Evolutionary conservation across 2,797 vertebrate genomes (phyloP).

Genomic region (Tragopan temminckii): DNA sequence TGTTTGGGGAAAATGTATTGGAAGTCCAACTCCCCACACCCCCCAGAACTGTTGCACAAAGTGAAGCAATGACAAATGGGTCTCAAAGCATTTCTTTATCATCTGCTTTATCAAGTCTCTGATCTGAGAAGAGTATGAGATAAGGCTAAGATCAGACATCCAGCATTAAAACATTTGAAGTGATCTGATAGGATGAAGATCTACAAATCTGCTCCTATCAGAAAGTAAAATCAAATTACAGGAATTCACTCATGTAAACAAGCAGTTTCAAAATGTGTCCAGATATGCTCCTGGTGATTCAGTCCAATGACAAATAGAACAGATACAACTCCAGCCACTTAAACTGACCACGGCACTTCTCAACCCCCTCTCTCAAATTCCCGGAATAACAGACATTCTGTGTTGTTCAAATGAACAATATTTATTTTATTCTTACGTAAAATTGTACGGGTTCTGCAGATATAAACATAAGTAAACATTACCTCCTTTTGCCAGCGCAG

Average conservation of each 20-base stretch:
- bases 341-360: conserved; percentile 52
- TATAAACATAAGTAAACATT: conserved; percentile 53
- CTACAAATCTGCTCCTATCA: conserved; percentile 25
- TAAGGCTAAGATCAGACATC: not conserved
- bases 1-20: not conserved
- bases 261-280: conserved; percentile 22
- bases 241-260: conserved; percentile 56
- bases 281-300: conserved; percentile 27
- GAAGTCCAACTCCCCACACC: not conserved
- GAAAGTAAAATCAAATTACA: conserved; percentile 55
- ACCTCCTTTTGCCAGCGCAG: not conserved
- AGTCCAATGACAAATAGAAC: conserved; percentile 21
- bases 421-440: conserved; percentile 73
- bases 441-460: conserved; percentile 3
- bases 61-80: not conserved
- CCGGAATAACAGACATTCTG: conserved; percentile 35
- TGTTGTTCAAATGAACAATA: conserved; percentile 27
- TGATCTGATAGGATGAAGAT: not conserved
- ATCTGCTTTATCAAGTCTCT: conserved; percentile 24
- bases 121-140: not conserved
- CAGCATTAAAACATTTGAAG: not conserved
- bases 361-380: not conserved
- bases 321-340: conserved; percentile 2
- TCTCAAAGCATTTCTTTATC: not conserved
- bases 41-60: not conserved